These are phyloP conservation scores for Typhlomys cinereus DNA, from an alignment of 2,113 vertebrate species.

Conservation along the genomic window DNA sequence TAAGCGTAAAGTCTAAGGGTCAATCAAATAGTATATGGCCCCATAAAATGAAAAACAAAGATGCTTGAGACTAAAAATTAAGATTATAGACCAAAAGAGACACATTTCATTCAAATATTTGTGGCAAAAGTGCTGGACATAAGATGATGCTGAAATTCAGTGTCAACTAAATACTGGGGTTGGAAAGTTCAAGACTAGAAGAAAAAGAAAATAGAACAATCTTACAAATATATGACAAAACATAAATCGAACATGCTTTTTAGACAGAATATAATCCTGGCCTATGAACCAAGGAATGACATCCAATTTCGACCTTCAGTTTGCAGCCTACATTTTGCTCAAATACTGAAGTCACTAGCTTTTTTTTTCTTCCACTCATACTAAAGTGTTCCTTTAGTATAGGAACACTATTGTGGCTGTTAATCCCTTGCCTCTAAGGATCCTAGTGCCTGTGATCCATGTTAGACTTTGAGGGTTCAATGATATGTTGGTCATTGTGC, in stretches of 20 bases:
- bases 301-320: no score
- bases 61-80: not conserved
- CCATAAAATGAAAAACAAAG: not conserved
- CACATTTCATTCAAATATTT: not conserved
- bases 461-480: no score
- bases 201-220: not conserved
- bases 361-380: no score
- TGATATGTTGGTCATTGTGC: no score
- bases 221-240: not conserved
- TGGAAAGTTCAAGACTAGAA: not conserved
- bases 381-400: no score
- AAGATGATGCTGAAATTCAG: not conserved
- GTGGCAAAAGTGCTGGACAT: not conserved
- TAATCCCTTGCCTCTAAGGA: no score
- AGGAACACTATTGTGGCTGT: no score
- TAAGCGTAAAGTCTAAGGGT: not conserved
- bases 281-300: not conserved
- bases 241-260: not conserved
- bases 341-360: not conserved
- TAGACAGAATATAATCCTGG: not conserved
- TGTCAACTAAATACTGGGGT: not conserved
- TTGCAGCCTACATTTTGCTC: not conserved
- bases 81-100: constrained; percentile 11
- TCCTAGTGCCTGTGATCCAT: no score
- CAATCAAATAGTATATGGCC: not conserved